Evolutionary conservation across 1,140 invertebrate species (phyloP).

Genomic region (Mylabris phalerata): DNA sequence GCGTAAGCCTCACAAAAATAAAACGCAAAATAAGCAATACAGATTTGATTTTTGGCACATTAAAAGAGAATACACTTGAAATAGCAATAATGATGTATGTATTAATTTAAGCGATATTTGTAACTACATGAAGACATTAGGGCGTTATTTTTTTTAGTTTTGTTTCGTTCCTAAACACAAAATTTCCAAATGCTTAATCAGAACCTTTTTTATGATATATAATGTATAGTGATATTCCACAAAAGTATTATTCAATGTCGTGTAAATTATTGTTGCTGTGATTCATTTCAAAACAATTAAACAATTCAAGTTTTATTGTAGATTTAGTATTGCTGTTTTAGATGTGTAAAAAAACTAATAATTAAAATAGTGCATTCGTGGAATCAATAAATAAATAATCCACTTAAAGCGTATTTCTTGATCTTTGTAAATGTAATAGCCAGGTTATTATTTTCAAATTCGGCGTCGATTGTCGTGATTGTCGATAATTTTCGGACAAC

Average conservation of each 20-base stretch:
- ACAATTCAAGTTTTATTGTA: constrained; percentile 27
- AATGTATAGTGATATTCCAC: constrained; percentile 25
- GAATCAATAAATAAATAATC: constrained; percentile 27
- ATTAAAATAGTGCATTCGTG: constrained; percentile 23
- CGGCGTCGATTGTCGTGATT: no score
- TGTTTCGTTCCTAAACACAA: constrained; percentile 16
- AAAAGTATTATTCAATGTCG: constrained; percentile 38
- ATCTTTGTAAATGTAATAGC: no score
- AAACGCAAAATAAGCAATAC: no score
- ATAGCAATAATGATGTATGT: constrained; percentile 16
- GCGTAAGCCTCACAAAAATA: no score
- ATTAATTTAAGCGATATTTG: constrained; percentile 13
- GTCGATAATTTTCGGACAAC: not conserved
- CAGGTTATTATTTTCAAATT: no score
- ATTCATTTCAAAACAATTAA: constrained; percentile 37
- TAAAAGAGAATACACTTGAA: no score
- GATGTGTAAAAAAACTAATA: constrained; percentile 38
- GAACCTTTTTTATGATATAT: constrained; percentile 17
- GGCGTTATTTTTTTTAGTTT: constrained; percentile 4
- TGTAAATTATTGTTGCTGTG: constrained; percentile 43
- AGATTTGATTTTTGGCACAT: no score
- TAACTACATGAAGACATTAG: constrained; percentile 12
- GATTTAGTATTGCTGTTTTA: constrained; percentile 37
- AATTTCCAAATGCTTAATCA: constrained; percentile 16
- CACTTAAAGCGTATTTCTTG: not conserved